Percentiles rank a stretch among this genome's conserved stretches.
phyloP scores from a whole-genome alignment of 2,888 invertebrate genomes.

The Perizoma flavofasciatum region DNA sequence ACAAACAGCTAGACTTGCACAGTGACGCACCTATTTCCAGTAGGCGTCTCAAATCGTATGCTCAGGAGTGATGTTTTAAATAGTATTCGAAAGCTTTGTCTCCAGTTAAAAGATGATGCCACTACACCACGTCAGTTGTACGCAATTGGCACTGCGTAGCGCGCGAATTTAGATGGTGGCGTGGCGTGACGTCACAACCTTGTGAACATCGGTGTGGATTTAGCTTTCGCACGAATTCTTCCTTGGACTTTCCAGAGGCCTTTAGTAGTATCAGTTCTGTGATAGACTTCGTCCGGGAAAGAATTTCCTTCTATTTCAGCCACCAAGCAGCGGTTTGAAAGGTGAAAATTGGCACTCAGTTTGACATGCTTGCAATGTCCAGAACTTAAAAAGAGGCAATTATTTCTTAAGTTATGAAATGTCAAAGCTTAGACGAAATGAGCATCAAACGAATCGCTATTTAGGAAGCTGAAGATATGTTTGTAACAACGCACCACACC shows the following conservation, averaged over 20 bases:
- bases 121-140: conserved; percentile 3
- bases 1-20: neutral
- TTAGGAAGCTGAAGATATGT: neutral
- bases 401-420: no score
- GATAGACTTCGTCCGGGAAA: no score
- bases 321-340: no score
- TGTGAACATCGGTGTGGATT: conserved; percentile 7
- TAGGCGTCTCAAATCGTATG: neutral
- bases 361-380: no score
- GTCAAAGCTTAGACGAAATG: no score
- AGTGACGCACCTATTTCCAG: neutral
- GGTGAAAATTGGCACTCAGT: no score
- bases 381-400: no score
- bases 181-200: conserved; percentile 26
- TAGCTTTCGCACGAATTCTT: conserved; percentile 8
- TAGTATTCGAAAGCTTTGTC: neutral
- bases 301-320: no score
- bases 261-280: no score
- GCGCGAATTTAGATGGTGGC: conserved; percentile 16
- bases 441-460: no score
- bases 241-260: neutral
- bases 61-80: neutral
- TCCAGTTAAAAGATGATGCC: neutral
- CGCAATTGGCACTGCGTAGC: conserved; percentile 28
- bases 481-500: neutral